Evolutionary conservation across 1,140 invertebrate genomes (phyloP).

Genomic region (Drosophila arawakana): DNA sequence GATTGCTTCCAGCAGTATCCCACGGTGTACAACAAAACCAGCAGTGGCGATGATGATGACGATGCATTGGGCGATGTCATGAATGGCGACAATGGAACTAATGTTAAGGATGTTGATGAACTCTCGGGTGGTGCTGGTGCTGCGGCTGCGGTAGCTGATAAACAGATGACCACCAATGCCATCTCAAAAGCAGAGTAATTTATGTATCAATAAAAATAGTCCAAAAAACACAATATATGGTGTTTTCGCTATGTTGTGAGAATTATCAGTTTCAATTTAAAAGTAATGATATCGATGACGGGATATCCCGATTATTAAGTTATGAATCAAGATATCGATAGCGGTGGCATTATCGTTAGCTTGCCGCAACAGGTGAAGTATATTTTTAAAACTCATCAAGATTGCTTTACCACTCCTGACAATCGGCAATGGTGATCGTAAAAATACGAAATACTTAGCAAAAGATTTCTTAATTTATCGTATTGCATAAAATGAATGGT

Average conservation of each 20-base stretch:
- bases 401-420: too few relatives aligned
- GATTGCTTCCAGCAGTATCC: constrained; percentile 96
- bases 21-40: constrained; percentile 91
- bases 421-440: too few relatives aligned
- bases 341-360: too few relatives aligned
- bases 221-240: neutral
- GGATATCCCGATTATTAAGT: too few relatives aligned
- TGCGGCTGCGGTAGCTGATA: constrained; percentile 9
- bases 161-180: constrained; percentile 13
- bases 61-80: constrained; percentile 61
- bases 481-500: too few relatives aligned
- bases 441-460: too few relatives aligned
- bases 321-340: too few relatives aligned
- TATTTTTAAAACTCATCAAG: too few relatives aligned
- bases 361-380: too few relatives aligned
- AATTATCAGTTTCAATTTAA: too few relatives aligned
- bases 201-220: constrained; percentile 11
- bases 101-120: constrained; percentile 49
- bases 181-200: constrained; percentile 48
- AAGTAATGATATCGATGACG: too few relatives aligned
- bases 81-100: constrained; percentile 36
- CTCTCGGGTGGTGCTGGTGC: constrained; percentile 24
- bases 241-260: neutral
- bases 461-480: too few relatives aligned
- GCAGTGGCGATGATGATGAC: constrained; percentile 86